Conservation (phyloP, 2,113 vertebrate species). For the Aptenodytes forsteri region DNA sequence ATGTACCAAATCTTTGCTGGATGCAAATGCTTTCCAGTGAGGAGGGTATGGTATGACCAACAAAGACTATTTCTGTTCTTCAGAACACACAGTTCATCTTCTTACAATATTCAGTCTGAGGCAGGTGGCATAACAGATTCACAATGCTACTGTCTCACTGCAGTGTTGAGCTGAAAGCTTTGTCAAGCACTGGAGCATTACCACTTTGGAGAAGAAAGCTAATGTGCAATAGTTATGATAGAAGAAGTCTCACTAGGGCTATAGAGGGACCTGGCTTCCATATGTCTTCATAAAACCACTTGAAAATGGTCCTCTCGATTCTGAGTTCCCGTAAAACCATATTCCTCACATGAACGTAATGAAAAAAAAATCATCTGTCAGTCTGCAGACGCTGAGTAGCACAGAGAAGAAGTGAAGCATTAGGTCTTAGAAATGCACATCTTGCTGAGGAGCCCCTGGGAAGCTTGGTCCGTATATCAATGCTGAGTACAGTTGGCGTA, state of each 20-base stretch:
- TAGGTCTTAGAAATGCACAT: not conserved
- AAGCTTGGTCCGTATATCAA: not conserved
- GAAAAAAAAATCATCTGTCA: not conserved
- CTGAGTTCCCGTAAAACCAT: not conserved
- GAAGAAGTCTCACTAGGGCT: slow-evolving; percentile 6
- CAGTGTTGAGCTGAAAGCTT: not conserved
- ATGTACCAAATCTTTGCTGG: not conserved
- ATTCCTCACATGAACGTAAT: not conserved
- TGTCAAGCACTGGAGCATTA: slow-evolving; percentile 2
- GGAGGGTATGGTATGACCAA: not conserved
- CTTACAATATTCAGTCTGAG: slow-evolving; percentile 4
- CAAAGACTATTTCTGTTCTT: not conserved
- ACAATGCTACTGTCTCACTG: not conserved
- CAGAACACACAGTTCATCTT: not conserved
- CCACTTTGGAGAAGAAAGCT: not conserved
- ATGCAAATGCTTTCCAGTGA: not conserved
- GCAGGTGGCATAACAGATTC: not conserved
- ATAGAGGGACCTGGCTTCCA: not conserved
- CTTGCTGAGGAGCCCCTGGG: not conserved
- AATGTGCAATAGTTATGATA: not conserved
- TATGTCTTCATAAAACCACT: slow-evolving; percentile 23
- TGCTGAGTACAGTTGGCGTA: not conserved
- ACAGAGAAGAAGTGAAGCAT: not conserved
- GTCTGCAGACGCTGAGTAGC: not conserved
- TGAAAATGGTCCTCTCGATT: not conserved